Percentiles rank a stretch among this genome's conserved stretches.
Evolutionary conservation across 1,140 invertebrate species (phyloP).

Genomic region (Nymphalis io): DNA sequence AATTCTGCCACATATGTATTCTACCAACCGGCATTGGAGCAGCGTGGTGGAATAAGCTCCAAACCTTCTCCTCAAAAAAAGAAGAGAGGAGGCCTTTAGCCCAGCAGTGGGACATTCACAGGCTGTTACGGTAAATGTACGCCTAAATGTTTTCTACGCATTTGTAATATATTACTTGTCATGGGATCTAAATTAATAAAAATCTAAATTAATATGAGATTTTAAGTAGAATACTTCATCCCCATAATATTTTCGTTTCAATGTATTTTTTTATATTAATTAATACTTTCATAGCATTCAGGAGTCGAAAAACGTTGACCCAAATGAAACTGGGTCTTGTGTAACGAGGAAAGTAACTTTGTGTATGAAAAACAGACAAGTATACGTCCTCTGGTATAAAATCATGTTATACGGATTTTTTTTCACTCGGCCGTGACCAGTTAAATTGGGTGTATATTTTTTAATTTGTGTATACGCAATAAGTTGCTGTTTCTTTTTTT

Average conservation of each 20-base stretch:
- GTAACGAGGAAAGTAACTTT: slow-evolving; percentile 35
- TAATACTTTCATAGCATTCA: slow-evolving; percentile 31
- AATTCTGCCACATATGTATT: too few species aligned
- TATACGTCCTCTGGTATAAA: slow-evolving; percentile 19
- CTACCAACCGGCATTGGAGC: too few species aligned
- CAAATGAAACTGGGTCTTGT: slow-evolving; percentile 38
- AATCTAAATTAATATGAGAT: too few species aligned
- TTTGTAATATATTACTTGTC: too few species aligned
- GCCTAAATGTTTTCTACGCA: too few species aligned
- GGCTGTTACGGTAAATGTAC: too few species aligned
- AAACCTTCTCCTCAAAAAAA: too few species aligned
- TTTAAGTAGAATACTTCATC: neutral
- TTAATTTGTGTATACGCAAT: neutral
- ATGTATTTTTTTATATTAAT: slow-evolving; percentile 24
- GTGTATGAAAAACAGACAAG: slow-evolving; percentile 36
- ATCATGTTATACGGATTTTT: slow-evolving; percentile 20
- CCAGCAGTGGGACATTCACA: too few species aligned
- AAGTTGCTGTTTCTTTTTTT: neutral
- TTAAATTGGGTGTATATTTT: neutral
- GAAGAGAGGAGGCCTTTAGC: too few species aligned
- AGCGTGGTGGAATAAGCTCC: too few species aligned
- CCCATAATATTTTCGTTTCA: neutral
- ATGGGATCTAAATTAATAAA: too few species aligned
- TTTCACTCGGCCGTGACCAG: slow-evolving; percentile 1
- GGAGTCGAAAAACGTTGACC: slow-evolving; percentile 32